Percentiles rank a stretch among this genome's conserved stretches.
Conservation (phyloP, 2,888 invertebrate genomes). For the Eupithecia dodoneata region DNA sequence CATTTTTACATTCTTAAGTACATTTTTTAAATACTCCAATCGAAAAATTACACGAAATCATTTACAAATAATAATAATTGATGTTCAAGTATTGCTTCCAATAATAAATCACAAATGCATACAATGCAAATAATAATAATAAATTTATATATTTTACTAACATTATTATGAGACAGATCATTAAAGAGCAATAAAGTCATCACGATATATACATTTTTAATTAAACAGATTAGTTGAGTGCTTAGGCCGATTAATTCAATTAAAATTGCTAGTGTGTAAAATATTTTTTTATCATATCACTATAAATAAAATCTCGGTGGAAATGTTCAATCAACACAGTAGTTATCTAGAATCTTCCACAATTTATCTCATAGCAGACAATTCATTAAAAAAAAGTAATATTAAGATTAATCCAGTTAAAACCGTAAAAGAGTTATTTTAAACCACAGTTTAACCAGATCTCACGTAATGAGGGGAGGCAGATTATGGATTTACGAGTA, state of each 20-base stretch:
- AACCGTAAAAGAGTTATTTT: background rate
- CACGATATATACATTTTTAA: background rate
- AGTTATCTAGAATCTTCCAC: background rate
- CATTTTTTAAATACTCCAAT: background rate
- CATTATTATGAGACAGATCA: background rate
- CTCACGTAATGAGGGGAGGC: conserved; percentile 4
- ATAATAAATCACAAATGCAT: background rate
- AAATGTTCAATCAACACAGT: background rate
- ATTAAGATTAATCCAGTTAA: background rate
- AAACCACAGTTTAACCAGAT: conserved; percentile 4
- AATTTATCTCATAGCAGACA: background rate
- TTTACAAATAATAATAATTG: background rate
- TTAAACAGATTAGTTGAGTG: conserved; percentile 2
- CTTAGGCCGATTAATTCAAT: background rate
- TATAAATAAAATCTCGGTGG: background rate
- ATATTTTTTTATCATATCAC: background rate
- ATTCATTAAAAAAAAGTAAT: background rate
- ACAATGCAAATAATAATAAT: conserved; percentile 2
- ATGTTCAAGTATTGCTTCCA: background rate
- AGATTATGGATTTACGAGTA: background rate
- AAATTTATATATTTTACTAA: background rate
- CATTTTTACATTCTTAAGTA: conserved; percentile 24
- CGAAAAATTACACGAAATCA: background rate
- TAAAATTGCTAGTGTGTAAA: background rate
- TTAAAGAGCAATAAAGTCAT: background rate